Conservation (phyloP, 2,797 vertebrate genomes). For the Prionace glauca region DNA sequence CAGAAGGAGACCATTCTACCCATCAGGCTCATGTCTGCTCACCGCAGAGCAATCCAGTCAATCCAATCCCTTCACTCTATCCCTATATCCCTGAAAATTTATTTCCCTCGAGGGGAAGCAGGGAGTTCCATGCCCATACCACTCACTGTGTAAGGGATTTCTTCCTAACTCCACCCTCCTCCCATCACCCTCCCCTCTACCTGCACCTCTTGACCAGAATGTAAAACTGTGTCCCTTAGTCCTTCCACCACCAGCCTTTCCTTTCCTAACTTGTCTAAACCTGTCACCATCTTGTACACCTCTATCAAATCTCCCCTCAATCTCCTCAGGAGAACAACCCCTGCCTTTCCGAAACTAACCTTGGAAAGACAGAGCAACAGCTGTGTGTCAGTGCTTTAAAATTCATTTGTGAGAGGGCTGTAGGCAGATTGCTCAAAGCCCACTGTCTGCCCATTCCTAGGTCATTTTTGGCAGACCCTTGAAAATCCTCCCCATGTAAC, state of each 20-base stretch:
- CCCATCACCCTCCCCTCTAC: too few species aligned
- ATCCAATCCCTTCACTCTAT: background rate
- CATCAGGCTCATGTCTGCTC: background rate
- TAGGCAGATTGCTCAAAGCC: background rate
- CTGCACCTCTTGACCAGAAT: too few species aligned
- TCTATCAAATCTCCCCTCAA: background rate
- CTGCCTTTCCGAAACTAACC: background rate
- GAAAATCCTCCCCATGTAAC: background rate
- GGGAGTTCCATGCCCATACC: too few species aligned
- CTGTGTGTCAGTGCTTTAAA: background rate
- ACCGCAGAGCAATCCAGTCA: background rate
- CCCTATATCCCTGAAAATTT: background rate
- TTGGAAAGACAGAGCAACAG: background rate
- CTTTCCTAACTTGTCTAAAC: background rate
- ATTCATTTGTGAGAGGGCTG: background rate
- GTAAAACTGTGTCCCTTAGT: too few species aligned
- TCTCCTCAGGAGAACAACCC: background rate
- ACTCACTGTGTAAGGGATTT: too few species aligned
- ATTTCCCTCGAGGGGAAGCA: background rate
- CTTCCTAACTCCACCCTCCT: too few species aligned
- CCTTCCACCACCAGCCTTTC: background rate
- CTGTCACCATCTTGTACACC: background rate
- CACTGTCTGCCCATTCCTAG: background rate
- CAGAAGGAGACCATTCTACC: background rate
- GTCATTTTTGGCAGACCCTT: background rate